These are phyloP conservation scores for fruit fly (Drosophila melanogaster) DNA, from an alignment of 1,140 invertebrate genomes.

Conservation along the genomic window DNA sequence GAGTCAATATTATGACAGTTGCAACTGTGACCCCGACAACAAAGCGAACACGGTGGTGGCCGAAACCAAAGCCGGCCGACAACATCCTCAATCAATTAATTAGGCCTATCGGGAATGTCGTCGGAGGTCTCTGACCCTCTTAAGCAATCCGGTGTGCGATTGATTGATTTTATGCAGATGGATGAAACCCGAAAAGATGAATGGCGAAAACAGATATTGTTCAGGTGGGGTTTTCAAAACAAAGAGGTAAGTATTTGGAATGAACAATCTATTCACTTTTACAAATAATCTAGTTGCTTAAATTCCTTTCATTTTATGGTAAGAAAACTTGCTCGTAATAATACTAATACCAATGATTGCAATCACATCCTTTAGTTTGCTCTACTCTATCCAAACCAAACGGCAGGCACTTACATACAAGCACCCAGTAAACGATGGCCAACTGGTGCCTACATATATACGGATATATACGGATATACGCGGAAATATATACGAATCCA, in stretches of 20 bases:
- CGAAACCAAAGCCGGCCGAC: constrained; percentile 10
- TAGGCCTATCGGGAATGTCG: constrained; percentile 39
- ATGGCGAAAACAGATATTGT: neutral
- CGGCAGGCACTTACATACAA: constrained; percentile 8
- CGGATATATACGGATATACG: neutral
- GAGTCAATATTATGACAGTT: constrained; percentile 82
- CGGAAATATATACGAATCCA: constrained; percentile 10
- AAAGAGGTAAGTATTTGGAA: neutral
- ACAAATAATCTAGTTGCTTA: no score
- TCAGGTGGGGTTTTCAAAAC: neutral
- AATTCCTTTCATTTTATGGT: no score
- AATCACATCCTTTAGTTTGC: neutral
- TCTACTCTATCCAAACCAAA: constrained; percentile 29
- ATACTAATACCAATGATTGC: no score
- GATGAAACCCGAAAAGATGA: constrained; percentile 20
- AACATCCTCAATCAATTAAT: constrained; percentile 72
- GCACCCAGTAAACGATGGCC: constrained; percentile 11
- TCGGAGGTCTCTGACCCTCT: constrained; percentile 8
- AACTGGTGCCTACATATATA: constrained; percentile 28
- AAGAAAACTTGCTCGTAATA: no score
- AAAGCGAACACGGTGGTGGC: constrained; percentile 1
- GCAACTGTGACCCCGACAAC: constrained; percentile 47
- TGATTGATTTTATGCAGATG: constrained; percentile 64
- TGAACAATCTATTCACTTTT: neutral
- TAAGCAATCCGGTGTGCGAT: constrained; percentile 16